Percentiles rank a stretch among this genome's conserved stretches.
These are phyloP conservation scores for Oophaga sylvatica DNA, from an alignment of 2,797 vertebrate genomes.

Conservation along the genomic window DNA sequence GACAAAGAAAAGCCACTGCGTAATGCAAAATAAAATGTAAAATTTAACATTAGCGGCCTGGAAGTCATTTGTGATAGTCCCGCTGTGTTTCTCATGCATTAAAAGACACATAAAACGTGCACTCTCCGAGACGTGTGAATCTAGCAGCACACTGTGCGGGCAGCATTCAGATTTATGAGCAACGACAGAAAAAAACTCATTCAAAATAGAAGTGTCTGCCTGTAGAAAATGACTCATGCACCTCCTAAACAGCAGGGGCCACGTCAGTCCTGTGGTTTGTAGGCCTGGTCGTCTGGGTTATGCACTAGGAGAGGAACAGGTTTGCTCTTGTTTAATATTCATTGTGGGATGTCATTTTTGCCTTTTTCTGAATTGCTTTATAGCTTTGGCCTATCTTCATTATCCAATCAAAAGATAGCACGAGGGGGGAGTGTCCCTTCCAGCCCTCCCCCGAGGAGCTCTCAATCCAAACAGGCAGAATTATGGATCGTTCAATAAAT, in stretches of 20 bases:
- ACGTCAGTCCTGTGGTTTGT: background rate
- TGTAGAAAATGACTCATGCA: background rate
- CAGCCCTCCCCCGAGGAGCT: background rate
- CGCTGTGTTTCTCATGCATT: constrained; percentile 9
- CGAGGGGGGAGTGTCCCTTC: too few relatives aligned
- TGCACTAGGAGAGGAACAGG: background rate
- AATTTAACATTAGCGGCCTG: constrained; percentile 5
- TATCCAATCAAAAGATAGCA: background rate
- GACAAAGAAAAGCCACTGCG: background rate
- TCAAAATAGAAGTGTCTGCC: background rate
- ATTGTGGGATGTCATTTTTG: background rate
- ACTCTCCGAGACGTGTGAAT: background rate
- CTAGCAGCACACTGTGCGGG: background rate
- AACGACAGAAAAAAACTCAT: background rate
- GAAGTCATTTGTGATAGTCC: constrained; percentile 18
- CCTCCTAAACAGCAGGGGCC: background rate
- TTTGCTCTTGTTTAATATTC: background rate
- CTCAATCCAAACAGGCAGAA: too few relatives aligned
- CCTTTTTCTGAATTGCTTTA: background rate
- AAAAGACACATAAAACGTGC: constrained; percentile 6
- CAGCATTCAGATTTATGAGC: background rate
- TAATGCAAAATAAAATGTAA: background rate
- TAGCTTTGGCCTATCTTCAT: background rate
- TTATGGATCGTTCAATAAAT: too few relatives aligned
- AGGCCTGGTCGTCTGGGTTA: background rate